Evolutionary conservation across 1,140 invertebrate genomes (phyloP), one percentile per base, ranked within the genome.

Genomic region (Temnothorax longispinosus): DNA sequence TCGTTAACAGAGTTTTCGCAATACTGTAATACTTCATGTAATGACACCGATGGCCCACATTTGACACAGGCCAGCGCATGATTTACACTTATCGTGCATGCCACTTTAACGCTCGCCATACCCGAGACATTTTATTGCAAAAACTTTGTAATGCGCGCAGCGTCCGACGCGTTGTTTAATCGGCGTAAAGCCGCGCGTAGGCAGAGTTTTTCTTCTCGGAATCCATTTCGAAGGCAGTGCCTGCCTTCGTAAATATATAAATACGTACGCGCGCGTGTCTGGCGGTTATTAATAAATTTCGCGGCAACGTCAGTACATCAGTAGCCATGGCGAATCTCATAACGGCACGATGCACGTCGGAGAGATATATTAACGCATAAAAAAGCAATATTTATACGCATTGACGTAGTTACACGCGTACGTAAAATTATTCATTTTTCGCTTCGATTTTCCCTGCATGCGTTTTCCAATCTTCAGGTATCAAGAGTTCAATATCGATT

Each of bases 271-370:
- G 56, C 44, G 77, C 41, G 64, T 78, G 74, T 87, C 86, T 60
- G 76, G 60, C 41, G 76, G 87, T 90, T 90, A 90, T 88, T 88
- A 88, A 88, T 90, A 90, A 88, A 50, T 71, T 89, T 86, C 71
- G 75, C 80, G 65, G 67, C 72, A 67, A 67, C 62, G 86, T 50
- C 38, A 65, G 52, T 56, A 41, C 62, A 78, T 67, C 58, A 71
- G 78, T 65, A 50, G 60, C 58, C 27, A 54, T 47, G 58, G 60
- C 69, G 65, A 87, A 84, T 87, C 38, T 84, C 58, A 65, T 41
- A 69, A 50, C 15, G 52, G 4, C 52, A 15, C 47, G 85, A 32
- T 62, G 54, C 56, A 38, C 27, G 74, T 65, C 41, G 35, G 7
- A 35, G 21, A n/a, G 3, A 62, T 52, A 50, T 74, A 84, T 84